Evolutionary conservation across 2,797 vertebrate genomes (phyloP), one percentile per base, ranked within the genome.

Genomic region (Adrianichthys oophorus): DNA sequence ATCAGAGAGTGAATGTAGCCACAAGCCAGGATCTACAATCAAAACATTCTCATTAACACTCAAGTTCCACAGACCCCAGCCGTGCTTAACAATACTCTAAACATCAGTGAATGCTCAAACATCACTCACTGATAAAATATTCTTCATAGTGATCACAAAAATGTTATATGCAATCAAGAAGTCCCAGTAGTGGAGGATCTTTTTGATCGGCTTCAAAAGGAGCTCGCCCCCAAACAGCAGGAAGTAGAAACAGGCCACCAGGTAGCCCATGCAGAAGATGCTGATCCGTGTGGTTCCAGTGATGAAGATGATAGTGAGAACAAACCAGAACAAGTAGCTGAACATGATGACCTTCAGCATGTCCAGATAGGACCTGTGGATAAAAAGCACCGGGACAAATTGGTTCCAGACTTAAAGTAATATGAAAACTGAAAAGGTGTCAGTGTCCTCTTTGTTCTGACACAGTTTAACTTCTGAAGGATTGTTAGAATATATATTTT

Each of bases 311-410:
- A 99, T 96, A 52, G 97, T 99, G 75, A 99, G 94, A 62, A 99
- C 97, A 23, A 98, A 98, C 98, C 98, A 99, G 92, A 99, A 99
- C 69, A 99, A 90, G 87, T 99, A 99, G 90, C 97, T 99, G 80
- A 99, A 99, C 89, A 93, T 94, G 79, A 98, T 93, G 71, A 99
- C 98, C 87, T 99, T 99, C 78, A 97, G 90, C 97, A 99, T 99
- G 85, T 99, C 98, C 78, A 99, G 88, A 84, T 99, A 99, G 3
- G 98, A 99, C 72, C 98, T 99, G 59, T 12, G 32, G 32, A 37
- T 37, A 37, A 37, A 37, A 12, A 37, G 32, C 32, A 37, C 8
- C 2, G 8, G 29, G 29, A 37, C 4, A 12, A 12, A 37, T 12
- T 4, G 10, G 10, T 37, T 37, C 26, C 26, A 26, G 26, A 26